phyloP scores from a whole-genome alignment of 1,140 invertebrate genomes.

The Tetranychus cinnabarinus region DNA sequence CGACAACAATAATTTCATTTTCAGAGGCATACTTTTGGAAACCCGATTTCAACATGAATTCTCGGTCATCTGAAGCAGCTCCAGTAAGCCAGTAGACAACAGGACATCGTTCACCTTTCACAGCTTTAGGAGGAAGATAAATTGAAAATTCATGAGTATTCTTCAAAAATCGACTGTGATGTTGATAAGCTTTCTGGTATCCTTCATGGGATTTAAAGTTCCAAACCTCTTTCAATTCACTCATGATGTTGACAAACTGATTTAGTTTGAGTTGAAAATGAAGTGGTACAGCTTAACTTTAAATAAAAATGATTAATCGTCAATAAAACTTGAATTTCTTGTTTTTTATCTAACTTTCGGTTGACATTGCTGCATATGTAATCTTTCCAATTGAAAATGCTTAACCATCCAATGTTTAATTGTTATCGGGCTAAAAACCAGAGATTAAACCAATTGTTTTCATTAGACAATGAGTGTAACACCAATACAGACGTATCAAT shows the following conservation, averaged over 20 bases:
- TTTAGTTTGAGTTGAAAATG: too few species aligned
- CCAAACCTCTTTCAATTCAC: neutral
- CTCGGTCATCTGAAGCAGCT: neutral
- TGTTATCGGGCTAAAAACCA: too few species aligned
- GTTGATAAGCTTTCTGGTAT: neutral
- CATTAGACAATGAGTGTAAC: too few species aligned
- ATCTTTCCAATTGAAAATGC: too few species aligned
- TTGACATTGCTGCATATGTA: too few species aligned
- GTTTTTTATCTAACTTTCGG: too few species aligned
- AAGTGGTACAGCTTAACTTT: too few species aligned
- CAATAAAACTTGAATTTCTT: too few species aligned
- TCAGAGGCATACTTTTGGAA: slow-evolving; percentile 63
- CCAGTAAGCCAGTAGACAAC: neutral
- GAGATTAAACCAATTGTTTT: too few species aligned
- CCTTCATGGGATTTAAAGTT: neutral
- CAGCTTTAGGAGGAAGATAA: neutral
- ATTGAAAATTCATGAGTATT: neutral
- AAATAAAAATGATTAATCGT: too few species aligned
- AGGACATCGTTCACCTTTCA: neutral
- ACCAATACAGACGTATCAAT: too few species aligned
- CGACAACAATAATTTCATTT: slow-evolving; percentile 55
- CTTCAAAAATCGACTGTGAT: neutral
- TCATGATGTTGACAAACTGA: neutral
- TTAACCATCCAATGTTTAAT: too few species aligned
- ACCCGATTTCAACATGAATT: neutral